A percentile compares a stretch with the other conserved stretches of the same genome.
These are phyloP conservation scores for Conopomorpha cramerella DNA, from an alignment of 1,140 invertebrate species.

Conservation along the genomic window DNA sequence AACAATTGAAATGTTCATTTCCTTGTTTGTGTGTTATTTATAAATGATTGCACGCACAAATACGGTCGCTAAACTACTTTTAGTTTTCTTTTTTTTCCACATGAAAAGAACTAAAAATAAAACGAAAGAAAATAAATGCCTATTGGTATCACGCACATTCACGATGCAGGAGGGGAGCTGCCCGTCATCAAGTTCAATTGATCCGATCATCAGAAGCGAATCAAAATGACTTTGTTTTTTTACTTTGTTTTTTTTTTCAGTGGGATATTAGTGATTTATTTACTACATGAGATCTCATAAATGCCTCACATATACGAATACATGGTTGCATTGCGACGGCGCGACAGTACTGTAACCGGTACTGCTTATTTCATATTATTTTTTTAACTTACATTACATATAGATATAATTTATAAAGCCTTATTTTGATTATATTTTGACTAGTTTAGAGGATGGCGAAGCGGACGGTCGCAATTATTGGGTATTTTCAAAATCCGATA, in stretches of 20 bases:
- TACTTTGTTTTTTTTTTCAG: no score
- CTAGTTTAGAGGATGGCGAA: constrained; percentile 60
- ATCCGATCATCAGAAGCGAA: constrained; percentile 29
- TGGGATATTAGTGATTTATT: no score
- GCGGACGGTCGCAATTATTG: constrained; percentile 59
- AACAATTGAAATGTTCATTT: constrained; percentile 40
- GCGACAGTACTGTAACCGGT: no score
- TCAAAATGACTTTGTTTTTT: constrained; percentile 33
- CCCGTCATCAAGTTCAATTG: constrained; percentile 26
- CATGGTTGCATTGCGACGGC: no score
- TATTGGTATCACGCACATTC: constrained; percentile 42
- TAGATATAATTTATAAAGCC: constrained; percentile 22
- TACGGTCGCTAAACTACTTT: constrained; percentile 25
- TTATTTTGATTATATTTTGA: constrained; percentile 39
- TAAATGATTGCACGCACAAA: constrained; percentile 35
- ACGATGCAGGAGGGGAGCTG: constrained; percentile 27
- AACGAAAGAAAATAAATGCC: no score
- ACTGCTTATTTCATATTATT: no score
- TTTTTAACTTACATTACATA: constrained; percentile 19
- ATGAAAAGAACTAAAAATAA: no score
- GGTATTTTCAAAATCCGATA: no score
- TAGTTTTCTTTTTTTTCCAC: constrained; percentile 20
- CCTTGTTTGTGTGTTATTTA: constrained; percentile 31
- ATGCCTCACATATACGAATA: no score
- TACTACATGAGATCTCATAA: no score